These are phyloP conservation scores for Lypha dubia DNA, from an alignment of 2,888 invertebrate species.

Conservation along the genomic window DNA sequence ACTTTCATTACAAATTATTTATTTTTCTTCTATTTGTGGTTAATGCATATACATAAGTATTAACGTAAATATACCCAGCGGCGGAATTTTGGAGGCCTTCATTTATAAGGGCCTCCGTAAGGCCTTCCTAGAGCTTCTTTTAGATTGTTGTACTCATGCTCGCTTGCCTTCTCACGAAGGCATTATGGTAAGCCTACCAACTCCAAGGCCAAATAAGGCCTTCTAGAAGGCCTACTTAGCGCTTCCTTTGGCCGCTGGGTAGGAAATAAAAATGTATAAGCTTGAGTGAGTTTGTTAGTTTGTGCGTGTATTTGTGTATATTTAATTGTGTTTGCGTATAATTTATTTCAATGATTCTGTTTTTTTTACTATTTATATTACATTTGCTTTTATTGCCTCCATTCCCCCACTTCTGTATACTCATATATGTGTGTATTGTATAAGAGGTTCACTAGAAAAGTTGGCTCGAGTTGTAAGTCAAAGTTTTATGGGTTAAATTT, in stretches of 20 bases:
- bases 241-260: no score
- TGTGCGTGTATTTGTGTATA: background rate
- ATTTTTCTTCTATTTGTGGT: background rate
- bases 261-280: background rate
- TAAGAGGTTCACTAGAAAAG: background rate
- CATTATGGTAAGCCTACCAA: no score
- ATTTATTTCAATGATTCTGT: slow-evolving; percentile 29
- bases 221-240: no score
- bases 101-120: no score
- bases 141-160: no score
- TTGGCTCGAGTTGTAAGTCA: no score
- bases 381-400: background rate
- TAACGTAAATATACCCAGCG: slow-evolving; percentile 7
- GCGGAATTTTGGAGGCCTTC: no score
- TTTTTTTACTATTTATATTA: background rate
- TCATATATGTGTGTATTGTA: no score
- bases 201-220: no score
- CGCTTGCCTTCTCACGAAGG: no score
- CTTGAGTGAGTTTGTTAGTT: background rate
- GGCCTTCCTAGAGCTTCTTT: no score
- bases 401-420: background rate
- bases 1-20: slow-evolving; percentile 10
- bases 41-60: background rate
- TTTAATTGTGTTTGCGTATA: slow-evolving; percentile 6
- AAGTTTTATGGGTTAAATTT: no score